These are phyloP conservation scores for Varecia variegata DNA, from an alignment of 2,797 vertebrate species.

Conservation along the genomic window DNA sequence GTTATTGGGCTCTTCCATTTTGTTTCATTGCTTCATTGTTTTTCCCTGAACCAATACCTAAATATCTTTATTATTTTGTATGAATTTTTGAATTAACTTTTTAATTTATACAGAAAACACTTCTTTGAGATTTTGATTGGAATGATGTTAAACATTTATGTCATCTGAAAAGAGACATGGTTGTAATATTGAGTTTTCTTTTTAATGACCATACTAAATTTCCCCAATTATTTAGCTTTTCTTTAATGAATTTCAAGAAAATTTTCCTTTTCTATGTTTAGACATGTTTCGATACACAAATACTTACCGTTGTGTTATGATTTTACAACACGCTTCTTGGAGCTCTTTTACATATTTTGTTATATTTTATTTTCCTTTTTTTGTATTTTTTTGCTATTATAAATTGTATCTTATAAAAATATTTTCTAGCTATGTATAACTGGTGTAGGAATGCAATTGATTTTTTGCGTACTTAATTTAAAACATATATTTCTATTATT, in stretches of 20 bases:
- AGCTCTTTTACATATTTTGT: not conserved
- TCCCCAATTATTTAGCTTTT: not conserved
- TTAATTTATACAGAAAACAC: not conserved
- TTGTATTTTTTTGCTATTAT: not conserved
- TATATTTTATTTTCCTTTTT: not conserved
- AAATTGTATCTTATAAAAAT: not conserved
- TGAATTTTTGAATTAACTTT: not conserved
- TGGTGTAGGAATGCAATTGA: not conserved
- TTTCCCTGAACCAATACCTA: not conserved
- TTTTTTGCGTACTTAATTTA: not conserved
- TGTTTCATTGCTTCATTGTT: not conserved
- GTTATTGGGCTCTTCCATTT: not conserved
- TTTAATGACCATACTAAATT: not conserved
- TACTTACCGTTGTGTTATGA: too few species aligned
- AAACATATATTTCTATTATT: constrained; percentile 16
- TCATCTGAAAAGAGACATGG: not conserved
- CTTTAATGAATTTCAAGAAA: constrained; percentile 2
- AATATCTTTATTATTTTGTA: not conserved
- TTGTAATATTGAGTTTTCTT: not conserved
- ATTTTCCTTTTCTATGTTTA: too few species aligned
- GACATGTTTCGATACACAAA: too few species aligned
- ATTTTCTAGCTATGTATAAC: not conserved
- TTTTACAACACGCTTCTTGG: not conserved
- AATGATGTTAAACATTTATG: not conserved
- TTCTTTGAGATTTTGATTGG: not conserved